Evolutionary conservation across 2,888 invertebrate species (phyloP).

Genomic region (Microplitis manilae): DNA sequence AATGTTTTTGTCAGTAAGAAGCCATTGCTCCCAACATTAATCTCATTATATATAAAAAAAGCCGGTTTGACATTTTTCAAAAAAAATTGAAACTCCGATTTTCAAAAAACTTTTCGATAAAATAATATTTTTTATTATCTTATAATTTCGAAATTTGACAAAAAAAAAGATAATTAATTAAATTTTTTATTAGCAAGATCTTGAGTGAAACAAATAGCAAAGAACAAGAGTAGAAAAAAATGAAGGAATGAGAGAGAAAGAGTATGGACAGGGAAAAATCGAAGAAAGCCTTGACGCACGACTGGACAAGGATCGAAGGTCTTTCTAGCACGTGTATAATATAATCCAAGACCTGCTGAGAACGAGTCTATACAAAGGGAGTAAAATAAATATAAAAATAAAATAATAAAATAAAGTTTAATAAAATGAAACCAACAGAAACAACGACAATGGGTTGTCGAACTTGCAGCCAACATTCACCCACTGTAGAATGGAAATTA

Average conservation of each 20-base stretch:
- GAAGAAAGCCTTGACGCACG: constrained; percentile 40
- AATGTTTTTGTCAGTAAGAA: constrained; percentile 59
- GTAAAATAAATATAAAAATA: constrained; percentile 26
- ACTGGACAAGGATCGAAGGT: constrained; percentile 35
- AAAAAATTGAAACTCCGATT: constrained; percentile 27
- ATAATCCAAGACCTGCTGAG: constrained; percentile 29
- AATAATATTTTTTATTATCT: background rate
- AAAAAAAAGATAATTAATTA: background rate
- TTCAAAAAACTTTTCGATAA: background rate
- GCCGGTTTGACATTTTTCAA: constrained; percentile 36
- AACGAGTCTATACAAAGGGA: constrained; percentile 7
- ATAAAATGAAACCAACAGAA: constrained; percentile 1
- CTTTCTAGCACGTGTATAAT: constrained; percentile 8
- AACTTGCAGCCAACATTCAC: constrained; percentile 13
- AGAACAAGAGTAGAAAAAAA: constrained; percentile 15
- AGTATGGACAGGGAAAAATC: constrained; percentile 31
- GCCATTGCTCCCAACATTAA: constrained; percentile 41
- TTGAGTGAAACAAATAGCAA: background rate
- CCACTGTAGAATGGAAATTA: background rate
- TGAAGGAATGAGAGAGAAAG: background rate
- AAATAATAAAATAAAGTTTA: constrained; percentile 14
- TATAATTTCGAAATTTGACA: background rate
- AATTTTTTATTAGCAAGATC: background rate
- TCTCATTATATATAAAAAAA: constrained; percentile 19
- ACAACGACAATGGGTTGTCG: constrained; percentile 17